Evolutionary conservation across 2,888 invertebrate genomes (phyloP).

Genomic region (Phragmatobia fuliginosa): DNA sequence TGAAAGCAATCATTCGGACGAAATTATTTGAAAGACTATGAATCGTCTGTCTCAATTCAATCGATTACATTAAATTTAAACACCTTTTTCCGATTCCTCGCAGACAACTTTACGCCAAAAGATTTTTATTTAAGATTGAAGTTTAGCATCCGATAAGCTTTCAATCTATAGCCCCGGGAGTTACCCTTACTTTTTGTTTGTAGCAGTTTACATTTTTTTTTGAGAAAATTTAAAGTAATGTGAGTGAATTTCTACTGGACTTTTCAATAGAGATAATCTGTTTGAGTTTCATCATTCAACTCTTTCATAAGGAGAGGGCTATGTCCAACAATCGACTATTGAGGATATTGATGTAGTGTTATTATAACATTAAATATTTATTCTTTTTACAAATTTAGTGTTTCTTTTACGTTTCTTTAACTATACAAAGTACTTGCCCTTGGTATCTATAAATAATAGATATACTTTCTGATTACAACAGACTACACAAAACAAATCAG

Average conservation of each 20-base stretch:
- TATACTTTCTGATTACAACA: too few relatives aligned
- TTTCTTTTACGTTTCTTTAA: too few relatives aligned
- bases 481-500: too few relatives aligned
- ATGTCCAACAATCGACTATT: too few relatives aligned
- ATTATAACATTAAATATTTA: too few relatives aligned
- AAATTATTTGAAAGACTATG: background rate
- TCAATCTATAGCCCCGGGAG: background rate
- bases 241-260: background rate
- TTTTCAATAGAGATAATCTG: background rate
- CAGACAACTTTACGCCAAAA: background rate
- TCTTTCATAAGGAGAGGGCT: background rate
- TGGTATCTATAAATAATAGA: too few relatives aligned
- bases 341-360: too few relatives aligned
- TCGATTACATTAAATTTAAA: background rate
- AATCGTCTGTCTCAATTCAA: background rate
- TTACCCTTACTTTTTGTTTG: constrained; percentile 2
- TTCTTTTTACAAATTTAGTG: too few relatives aligned
- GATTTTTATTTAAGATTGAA: constrained; percentile 4
- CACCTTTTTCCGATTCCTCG: background rate
- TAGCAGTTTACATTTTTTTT: background rate
- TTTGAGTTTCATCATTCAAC: too few relatives aligned
- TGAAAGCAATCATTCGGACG: background rate
- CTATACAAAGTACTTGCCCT: too few relatives aligned
- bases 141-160: constrained; percentile 1
- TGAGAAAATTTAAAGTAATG: background rate